These are phyloP conservation scores for Amphipyra berbera DNA, from an alignment of 2,888 invertebrate species.

Conservation along the genomic window DNA sequence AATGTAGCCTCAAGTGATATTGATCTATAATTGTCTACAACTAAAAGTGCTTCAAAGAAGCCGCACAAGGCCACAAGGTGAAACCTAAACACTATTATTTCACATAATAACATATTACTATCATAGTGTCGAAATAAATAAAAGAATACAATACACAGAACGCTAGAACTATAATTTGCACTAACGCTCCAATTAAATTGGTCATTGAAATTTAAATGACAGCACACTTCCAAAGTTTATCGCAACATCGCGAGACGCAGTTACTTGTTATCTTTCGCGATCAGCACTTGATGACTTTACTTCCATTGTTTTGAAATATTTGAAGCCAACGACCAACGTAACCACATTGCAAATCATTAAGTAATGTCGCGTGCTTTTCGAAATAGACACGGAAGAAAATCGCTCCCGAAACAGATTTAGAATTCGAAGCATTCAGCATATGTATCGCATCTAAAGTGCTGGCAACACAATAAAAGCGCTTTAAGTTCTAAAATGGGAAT, in stretches of 20 bases:
- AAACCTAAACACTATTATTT: constrained; percentile 11
- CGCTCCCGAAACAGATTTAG: constrained; percentile 35
- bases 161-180: constrained; percentile 21
- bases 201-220: constrained; percentile 19
- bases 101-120: constrained; percentile 6
- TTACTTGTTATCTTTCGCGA: constrained; percentile 38
- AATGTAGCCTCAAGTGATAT: constrained; percentile 1
- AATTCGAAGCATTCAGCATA: constrained; percentile 32
- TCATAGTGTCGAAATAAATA: constrained; percentile 4
- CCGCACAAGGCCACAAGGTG: constrained; percentile 1
- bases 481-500: constrained; percentile 78
- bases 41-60: constrained; percentile 13
- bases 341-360: constrained; percentile 43
- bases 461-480: constrained; percentile 66
- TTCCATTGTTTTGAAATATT: constrained; percentile 61
- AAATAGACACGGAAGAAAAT: constrained; percentile 55
- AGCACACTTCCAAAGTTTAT: constrained; percentile 32
- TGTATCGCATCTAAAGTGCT: constrained; percentile 50
- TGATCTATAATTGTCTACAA: constrained; percentile 9
- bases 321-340: constrained; percentile 36
- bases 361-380: constrained; percentile 45
- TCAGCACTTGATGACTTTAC: constrained; percentile 42
- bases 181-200: constrained; percentile 33
- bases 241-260: constrained; percentile 33
- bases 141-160: constrained; percentile 19